Conservation (phyloP, 2,113 vertebrate species). For the Glareola pratincola region DNA sequence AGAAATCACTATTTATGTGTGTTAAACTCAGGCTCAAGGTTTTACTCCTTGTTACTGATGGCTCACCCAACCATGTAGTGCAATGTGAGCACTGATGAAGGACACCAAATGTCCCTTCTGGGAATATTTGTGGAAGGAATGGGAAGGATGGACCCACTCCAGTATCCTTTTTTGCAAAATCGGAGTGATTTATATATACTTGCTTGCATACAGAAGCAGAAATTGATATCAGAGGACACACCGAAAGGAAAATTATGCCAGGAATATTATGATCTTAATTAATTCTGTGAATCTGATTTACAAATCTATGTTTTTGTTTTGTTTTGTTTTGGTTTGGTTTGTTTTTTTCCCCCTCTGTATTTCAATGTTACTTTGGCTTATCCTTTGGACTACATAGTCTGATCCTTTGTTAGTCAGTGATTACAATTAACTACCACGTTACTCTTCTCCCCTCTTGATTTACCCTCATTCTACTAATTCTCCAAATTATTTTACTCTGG, state of each 20-base stretch:
- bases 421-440: neutral
- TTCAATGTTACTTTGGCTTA: neutral
- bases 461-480: neutral
- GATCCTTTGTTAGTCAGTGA: neutral
- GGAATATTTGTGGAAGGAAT: neutral
- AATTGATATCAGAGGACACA: neutral
- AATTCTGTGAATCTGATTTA: neutral
- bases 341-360: too few relatives aligned
- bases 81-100: neutral
- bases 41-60: neutral
- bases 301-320: fast-evolving
- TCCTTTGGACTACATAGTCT: neutral
- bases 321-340: fast-evolving
- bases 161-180: neutral
- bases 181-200: neutral
- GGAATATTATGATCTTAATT: neutral
- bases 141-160: neutral
- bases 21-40: neutral
- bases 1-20: neutral
- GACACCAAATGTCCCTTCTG: neutral
- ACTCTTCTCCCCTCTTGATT: neutral
- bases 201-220: neutral
- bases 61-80: neutral
- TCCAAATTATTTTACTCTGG: neutral
- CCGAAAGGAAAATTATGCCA: neutral